These are phyloP conservation scores for Columba janthina DNA, from an alignment of 2,113 vertebrate genomes.

Conservation along the genomic window DNA sequence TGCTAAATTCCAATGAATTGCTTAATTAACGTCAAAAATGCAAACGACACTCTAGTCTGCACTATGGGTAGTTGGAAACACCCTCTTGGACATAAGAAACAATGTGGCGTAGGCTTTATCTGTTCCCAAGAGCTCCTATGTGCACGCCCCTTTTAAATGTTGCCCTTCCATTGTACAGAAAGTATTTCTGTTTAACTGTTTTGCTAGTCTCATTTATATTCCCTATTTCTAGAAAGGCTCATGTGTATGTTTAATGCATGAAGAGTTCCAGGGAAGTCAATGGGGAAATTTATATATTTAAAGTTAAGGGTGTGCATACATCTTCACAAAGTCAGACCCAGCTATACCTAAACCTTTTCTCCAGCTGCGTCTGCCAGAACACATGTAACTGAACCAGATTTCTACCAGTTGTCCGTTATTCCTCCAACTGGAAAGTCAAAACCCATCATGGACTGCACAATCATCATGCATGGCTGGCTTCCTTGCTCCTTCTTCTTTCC, in stretches of 20 bases:
- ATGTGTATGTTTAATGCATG: constrained; percentile 43
- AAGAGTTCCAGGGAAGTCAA: constrained; percentile 30
- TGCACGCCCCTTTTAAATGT: background rate
- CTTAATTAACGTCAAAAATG: constrained; percentile 4
- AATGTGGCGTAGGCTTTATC: background rate
- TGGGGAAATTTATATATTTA: background rate
- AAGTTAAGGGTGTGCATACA: constrained; percentile 18
- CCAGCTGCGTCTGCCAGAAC: background rate
- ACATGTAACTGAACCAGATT: background rate
- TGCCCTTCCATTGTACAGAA: constrained; percentile 11
- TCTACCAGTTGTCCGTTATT: background rate
- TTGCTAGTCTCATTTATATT: constrained; percentile 52
- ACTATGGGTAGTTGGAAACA: background rate
- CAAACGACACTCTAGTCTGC: constrained; percentile 20
- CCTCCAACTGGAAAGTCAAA: background rate
- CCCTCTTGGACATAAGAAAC: background rate
- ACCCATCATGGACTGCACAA: background rate
- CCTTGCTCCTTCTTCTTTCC: background rate
- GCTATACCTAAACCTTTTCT: constrained; percentile 11
- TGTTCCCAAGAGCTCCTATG: background rate
- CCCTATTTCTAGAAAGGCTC: constrained; percentile 37
- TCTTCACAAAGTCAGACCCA: constrained; percentile 15
- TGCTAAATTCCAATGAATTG: constrained; percentile 39
- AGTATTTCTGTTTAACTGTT: constrained; percentile 47
- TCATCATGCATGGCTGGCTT: background rate